Conservation (phyloP, 2,113 vertebrate genomes). For the Malurus alboscapulatus region DNA sequence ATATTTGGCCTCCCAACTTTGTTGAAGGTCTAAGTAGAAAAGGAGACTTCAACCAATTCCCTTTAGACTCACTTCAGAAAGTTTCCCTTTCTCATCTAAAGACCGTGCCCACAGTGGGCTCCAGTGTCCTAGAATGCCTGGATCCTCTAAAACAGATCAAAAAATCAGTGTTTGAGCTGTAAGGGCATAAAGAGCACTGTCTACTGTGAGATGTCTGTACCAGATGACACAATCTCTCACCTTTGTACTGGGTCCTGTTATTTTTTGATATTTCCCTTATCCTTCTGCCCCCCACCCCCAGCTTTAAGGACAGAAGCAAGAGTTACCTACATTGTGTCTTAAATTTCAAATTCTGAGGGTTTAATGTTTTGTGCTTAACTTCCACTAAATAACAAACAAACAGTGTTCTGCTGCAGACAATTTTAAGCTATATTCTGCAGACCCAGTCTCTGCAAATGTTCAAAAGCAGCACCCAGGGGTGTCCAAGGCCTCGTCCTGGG, state of each 20-base stretch:
- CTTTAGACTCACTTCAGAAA: not conserved
- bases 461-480: not conserved
- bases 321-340: not conserved
- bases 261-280: not conserved
- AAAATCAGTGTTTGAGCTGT: not conserved
- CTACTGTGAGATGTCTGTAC: not conserved
- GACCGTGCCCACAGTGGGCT: not conserved
- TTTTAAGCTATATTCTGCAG: not conserved
- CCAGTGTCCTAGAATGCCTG: not conserved
- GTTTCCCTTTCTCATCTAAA: not conserved
- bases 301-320: not conserved
- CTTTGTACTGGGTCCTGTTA: not conserved
- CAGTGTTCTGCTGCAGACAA: not conserved
- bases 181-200: not conserved
- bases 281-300: rapidly evolving
- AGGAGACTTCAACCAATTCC: not conserved
- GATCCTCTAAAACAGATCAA: not conserved
- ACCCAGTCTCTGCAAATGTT: not conserved
- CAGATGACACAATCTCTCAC: not conserved
- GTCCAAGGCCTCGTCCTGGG: not conserved
- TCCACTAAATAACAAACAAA: not conserved
- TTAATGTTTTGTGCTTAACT: not conserved
- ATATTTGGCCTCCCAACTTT: not conserved
- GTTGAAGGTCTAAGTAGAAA: not conserved
- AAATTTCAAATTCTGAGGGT: rapidly evolving